Percentiles rank a stretch among this genome's conserved stretches.
Evolutionary conservation across 2,113 vertebrate genomes (phyloP).

Genomic region (Anguilla japonica): DNA sequence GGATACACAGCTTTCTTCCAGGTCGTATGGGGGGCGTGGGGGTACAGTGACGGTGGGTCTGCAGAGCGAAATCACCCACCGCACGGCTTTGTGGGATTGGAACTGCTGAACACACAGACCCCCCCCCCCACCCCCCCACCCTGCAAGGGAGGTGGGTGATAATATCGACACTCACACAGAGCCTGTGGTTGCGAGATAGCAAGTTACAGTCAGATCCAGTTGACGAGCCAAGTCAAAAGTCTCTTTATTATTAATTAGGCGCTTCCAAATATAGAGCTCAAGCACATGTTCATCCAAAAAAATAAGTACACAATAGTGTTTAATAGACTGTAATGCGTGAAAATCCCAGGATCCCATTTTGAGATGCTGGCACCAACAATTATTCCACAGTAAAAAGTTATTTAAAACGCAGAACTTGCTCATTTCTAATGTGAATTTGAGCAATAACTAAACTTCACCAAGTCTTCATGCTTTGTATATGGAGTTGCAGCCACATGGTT

Average conservation of each 20-base stretch:
- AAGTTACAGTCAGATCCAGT: background rate
- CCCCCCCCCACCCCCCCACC: background rate
- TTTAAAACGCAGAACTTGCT: too few species aligned
- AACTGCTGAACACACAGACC: conserved; percentile 15
- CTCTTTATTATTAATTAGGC: conserved; percentile 1
- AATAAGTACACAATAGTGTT: background rate
- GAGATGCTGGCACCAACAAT: too few species aligned
- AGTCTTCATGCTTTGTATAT: too few species aligned
- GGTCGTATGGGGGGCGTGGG: background rate
- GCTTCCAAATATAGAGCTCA: background rate
- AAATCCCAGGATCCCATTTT: too few species aligned
- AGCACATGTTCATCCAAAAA: too few species aligned
- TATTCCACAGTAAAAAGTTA: too few species aligned
- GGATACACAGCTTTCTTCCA: background rate
- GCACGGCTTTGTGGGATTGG: conserved; percentile 14
- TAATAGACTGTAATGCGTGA: too few species aligned
- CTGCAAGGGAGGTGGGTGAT: conserved; percentile 14
- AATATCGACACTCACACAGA: conserved; percentile 18
- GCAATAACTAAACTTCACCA: too few species aligned
- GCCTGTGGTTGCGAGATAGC: conserved; percentile 19
- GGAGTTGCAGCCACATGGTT: too few species aligned
- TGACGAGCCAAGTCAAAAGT: background rate
- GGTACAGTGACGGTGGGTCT: conserved; percentile 4
- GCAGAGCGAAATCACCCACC: conserved; percentile 30
- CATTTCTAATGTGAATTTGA: too few species aligned